phyloP scores from a whole-genome alignment of 92 coral and sea anemone genomes.

The Siderastrea siderea region DNA sequence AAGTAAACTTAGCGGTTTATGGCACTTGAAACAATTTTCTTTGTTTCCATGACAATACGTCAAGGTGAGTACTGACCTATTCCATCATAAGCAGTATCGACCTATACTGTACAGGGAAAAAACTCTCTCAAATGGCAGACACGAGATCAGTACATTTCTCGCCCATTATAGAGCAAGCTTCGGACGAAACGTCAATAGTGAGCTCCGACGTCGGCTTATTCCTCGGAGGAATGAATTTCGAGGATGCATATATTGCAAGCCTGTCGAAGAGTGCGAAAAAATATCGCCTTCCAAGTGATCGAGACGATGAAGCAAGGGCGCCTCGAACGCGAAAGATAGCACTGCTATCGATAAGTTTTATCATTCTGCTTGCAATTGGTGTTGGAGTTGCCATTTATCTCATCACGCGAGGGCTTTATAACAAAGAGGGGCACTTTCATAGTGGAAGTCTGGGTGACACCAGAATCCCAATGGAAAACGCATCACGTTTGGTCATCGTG shows the following conservation, averaged over 20 bases:
- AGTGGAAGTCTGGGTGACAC: not conserved
- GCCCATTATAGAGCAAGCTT: conserved; percentile 3
- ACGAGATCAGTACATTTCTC: conserved; percentile 35
- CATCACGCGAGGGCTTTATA: conserved; percentile 9
- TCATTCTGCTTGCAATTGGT: conserved; percentile 27
- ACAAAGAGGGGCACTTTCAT: not conserved
- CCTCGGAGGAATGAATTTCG: not conserved
- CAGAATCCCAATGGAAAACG: not conserved
- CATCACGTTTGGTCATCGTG: not conserved
- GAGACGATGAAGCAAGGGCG: not conserved
- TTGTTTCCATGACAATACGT: conserved; percentile 10
- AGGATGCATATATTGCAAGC: conserved; percentile 8
- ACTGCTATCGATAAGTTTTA: not conserved
- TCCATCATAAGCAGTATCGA: not conserved
- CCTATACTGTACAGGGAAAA: not conserved
- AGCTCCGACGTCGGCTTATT: conserved; percentile 1
- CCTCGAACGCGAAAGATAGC: not conserved
- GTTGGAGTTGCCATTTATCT: conserved; percentile 17
- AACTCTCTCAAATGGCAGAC: conserved; percentile 16
- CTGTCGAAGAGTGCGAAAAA: too few relatives aligned
- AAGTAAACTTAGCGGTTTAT: not conserved
- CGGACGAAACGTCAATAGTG: conserved; percentile 1
- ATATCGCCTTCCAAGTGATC: conserved; percentile 13
- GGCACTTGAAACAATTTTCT: not conserved
- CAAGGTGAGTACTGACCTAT: not conserved